These are phyloP conservation scores for Xestia ashworthii DNA, from an alignment of 2,888 invertebrate species.

Conservation along the genomic window DNA sequence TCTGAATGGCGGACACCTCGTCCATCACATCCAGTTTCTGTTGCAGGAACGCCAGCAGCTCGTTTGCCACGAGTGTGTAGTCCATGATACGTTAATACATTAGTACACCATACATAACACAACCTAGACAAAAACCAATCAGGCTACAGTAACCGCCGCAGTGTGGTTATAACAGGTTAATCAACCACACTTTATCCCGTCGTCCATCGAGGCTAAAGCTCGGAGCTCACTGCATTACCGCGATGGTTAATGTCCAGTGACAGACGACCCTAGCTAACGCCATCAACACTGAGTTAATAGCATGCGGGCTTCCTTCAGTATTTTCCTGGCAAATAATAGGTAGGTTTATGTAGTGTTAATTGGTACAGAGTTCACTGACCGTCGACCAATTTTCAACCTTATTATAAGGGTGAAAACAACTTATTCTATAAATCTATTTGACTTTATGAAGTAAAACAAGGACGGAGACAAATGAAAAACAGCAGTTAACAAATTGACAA, in stretches of 20 bases:
- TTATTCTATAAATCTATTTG: background rate
- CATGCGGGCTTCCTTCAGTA: conserved; percentile 37
- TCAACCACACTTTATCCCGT: conserved; percentile 44
- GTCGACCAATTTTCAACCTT: too few relatives aligned
- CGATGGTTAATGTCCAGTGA: conserved; percentile 45
- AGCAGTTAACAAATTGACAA: background rate
- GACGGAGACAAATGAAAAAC: background rate
- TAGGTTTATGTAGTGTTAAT: background rate
- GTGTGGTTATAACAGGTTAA: conserved; percentile 30
- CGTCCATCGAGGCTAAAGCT: conserved; percentile 42
- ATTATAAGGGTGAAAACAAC: too few relatives aligned
- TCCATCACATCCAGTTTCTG: too few relatives aligned
- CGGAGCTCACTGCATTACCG: conserved; percentile 18
- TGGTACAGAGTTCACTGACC: background rate
- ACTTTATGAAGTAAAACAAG: background rate
- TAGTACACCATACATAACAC: background rate
- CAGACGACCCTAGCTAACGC: conserved; percentile 37
- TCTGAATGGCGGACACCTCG: too few relatives aligned
- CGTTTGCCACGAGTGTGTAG: too few relatives aligned
- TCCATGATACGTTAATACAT: background rate
- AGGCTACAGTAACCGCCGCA: conserved; percentile 7
- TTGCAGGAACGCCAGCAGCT: too few relatives aligned
- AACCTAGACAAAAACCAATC: background rate
- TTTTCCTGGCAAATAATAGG: conserved; percentile 28
- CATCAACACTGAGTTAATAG: conserved; percentile 44